A percentile compares a stretch with the other conserved stretches of the same genome.
Conservation (phyloP, 64 coral and sea anemone genomes). For the Catalaphyllia jardinei region DNA sequence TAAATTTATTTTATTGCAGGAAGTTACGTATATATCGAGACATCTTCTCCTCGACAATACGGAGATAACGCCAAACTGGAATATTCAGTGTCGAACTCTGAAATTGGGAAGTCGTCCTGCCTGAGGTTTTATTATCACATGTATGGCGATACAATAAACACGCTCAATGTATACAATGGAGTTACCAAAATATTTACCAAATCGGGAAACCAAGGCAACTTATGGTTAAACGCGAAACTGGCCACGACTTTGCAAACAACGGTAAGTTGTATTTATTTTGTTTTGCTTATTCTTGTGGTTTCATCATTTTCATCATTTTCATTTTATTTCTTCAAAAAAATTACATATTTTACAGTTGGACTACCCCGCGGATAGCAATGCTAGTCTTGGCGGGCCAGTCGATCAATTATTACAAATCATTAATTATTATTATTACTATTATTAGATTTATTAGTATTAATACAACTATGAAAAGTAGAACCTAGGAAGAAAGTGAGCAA, state of each 20-base stretch:
- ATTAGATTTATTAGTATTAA: no score
- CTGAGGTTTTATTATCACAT: slow-evolving; percentile 47
- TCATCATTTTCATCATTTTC: no score
- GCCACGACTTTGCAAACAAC: background rate
- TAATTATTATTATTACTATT: no score
- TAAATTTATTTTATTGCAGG: background rate
- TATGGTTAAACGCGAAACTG: slow-evolving; percentile 1
- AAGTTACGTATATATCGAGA: background rate
- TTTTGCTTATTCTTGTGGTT: no score
- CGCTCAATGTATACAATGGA: slow-evolving; percentile 8
- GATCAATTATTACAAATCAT: no score
- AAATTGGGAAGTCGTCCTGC: background rate
- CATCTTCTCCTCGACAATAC: background rate
- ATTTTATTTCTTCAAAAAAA: no score
- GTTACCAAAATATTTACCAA: slow-evolving; percentile 20
- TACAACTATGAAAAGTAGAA: no score
- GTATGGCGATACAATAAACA: slow-evolving; percentile 12
- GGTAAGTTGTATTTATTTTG: background rate
- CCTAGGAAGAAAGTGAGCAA: no score
- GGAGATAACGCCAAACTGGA: background rate
- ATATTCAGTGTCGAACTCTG: background rate
- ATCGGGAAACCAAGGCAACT: slow-evolving; percentile 32
- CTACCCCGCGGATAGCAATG: no score
- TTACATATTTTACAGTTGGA: no score
- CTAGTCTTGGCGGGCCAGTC: no score